Percentiles rank a stretch among this genome's conserved stretches.
Evolutionary conservation across 2,797 vertebrate genomes (phyloP).

Genomic region (Phyllotis vaccarum): DNA sequence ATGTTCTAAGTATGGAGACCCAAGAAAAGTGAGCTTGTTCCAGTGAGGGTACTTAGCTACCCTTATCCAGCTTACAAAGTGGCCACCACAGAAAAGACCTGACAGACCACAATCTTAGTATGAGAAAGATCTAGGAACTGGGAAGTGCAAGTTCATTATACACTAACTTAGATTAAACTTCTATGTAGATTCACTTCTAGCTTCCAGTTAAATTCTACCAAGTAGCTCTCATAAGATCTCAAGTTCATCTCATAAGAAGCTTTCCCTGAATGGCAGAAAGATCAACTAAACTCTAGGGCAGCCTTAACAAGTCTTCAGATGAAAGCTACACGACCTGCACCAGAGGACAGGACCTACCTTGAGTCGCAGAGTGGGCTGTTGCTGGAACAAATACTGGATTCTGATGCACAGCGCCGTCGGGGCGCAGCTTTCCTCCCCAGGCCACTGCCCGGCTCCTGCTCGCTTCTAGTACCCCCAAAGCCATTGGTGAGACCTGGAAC

Average conservation of each 20-base stretch:
- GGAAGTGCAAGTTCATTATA: fast-evolving
- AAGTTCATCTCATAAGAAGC: fast-evolving
- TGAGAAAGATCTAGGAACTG: background rate
- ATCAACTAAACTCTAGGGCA: background rate
- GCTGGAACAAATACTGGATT: slow-evolving; percentile 97
- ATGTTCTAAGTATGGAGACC: fast-evolving
- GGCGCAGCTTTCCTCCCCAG: slow-evolving; percentile 91
- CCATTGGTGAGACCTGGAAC: slow-evolving; percentile 93
- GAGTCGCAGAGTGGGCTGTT: slow-evolving; percentile 93
- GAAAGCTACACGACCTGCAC: background rate
- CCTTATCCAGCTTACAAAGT: background rate
- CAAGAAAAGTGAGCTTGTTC: background rate
- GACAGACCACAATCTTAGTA: fast-evolving
- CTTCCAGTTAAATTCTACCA: fast-evolving
- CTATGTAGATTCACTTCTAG: fast-evolving
- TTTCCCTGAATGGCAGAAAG: too few relatives aligned
- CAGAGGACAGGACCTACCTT: background rate
- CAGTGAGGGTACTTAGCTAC: background rate
- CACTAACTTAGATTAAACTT: fast-evolving
- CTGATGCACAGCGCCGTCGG: slow-evolving; percentile 96
- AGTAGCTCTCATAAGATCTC: background rate
- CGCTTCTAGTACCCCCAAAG: slow-evolving; percentile 91
- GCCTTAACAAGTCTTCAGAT: too few relatives aligned
- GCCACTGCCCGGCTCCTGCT: slow-evolving; percentile 87
- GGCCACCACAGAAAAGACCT: fast-evolving